phyloP scores from a whole-genome alignment of 2,888 invertebrate genomes.

The Acrocyrtus sp. region DNA sequence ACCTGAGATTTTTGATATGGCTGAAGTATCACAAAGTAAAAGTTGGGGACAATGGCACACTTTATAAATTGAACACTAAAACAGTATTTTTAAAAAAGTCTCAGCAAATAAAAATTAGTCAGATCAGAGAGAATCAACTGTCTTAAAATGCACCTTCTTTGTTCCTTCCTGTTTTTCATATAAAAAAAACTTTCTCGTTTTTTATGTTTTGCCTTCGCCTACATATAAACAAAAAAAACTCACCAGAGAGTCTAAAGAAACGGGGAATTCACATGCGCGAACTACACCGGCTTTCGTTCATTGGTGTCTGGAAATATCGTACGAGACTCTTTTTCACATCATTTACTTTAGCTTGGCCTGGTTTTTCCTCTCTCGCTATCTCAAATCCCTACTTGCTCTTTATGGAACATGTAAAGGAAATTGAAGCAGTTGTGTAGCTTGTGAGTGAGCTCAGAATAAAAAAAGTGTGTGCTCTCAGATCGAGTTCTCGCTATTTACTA shows the following conservation, averaged over 20 bases:
- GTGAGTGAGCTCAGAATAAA: constrained; percentile 2
- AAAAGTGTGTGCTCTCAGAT: constrained; percentile 36
- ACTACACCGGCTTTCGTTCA: constrained; percentile 43
- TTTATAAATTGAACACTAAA: too few relatives aligned
- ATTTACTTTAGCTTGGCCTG: constrained; percentile 19
- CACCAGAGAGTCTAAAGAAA: constrained; percentile 6
- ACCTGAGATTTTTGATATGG: too few relatives aligned
- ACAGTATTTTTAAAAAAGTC: too few relatives aligned
- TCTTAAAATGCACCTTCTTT: neutral
- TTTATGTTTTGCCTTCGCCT: neutral
- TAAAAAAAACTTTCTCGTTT: neutral
- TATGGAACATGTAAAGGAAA: too few relatives aligned
- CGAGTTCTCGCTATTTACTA: constrained; percentile 55
- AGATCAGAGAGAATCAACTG: too few relatives aligned
- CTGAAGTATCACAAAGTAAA: too few relatives aligned
- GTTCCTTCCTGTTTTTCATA: neutral
- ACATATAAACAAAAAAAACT: neutral
- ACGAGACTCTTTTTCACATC: constrained; percentile 35
- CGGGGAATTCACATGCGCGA: constrained; percentile 19
- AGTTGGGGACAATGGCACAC: too few relatives aligned
- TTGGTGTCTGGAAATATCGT: constrained; percentile 49
- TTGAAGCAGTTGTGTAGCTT: neutral
- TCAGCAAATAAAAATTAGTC: too few relatives aligned
- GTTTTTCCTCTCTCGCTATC: neutral
- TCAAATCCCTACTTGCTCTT: too few relatives aligned